Evolutionary conservation across 2,888 invertebrate genomes (phyloP), one percentile per base, ranked within the genome.

Genomic region (Acleris cristana): DNA sequence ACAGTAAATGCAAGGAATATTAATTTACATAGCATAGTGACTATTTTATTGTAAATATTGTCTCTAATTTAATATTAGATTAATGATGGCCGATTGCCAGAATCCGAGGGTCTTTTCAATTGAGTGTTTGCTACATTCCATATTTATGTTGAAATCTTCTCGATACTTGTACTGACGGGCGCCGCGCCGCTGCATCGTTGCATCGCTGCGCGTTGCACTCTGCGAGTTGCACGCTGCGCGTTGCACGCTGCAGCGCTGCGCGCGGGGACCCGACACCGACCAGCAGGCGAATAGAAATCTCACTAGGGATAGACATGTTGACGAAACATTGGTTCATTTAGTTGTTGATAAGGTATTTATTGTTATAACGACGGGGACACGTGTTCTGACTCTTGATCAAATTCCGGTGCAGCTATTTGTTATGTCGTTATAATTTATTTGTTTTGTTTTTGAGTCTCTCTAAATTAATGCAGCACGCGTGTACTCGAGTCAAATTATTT

Each of bases 91-190:
- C 83, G 73, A 77, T 81, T 77, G 89, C 88, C 88, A 82, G 79
- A 85, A 86, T 85, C 89, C 80, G 86, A 89, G 79, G 88, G 88
- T 89, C 85, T 86, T 89, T 88, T 88, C 88, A 86, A 89, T 89
- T 89, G 92, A 91, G 91, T 91, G 92, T 92, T 90, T 89, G 86
- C 89, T 92, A 92, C 92, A 92, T 92, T 92, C 92, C 92, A 92
- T 92, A 91, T 92, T 92, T 92, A 92, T 92, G 92, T 91, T 91
- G 90, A 91, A 89, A 88, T 90, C 89, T 87, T 90, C 82, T 89
- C 85, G 83, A 84, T 88, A 82, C 79, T 79, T 86, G 58, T 83
- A 81, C 81, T 84, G 85, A 84, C 82, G 80, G 34, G 80, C 74
- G 81, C 83, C 80, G 70, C 34, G 34, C 34, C 34, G 26, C 26